Base-by-base conservation (phyloP, 2,888 invertebrate species). In the Sycophila texana region DNA sequence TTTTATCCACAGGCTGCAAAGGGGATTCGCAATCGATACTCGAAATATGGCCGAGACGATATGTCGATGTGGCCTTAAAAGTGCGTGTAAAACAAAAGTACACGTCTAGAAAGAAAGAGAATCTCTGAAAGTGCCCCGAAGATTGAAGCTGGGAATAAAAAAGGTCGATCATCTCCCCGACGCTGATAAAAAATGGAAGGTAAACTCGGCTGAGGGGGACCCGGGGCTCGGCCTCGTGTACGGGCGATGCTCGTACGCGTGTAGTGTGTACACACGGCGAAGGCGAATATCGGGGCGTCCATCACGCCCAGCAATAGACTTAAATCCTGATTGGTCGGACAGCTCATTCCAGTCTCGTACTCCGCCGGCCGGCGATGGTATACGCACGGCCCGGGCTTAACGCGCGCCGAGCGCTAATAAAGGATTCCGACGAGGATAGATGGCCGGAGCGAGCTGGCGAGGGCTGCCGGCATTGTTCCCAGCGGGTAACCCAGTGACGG, bases 381-480 rank as follows among this genome's bases (percentile, higher is more conserved):
- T 63, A 63, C 63, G 63, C 39, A 63, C 63, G 47, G 10, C 47
- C 63, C 39, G 60, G n/a, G 72, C 61, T 49, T 63, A 71, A 75
- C 39, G 47, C 26, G 20, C 18, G 61, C 18, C 81, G 83, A 83
- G 83, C 83, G 82, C 86, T 85, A 90, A 90, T 89, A 89, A 88
- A 89, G 88, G 89, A 89, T 89, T 89, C 87, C 86, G 86, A 88
- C 87, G 87, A 88, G 88, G 89, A 89, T 87, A 86, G 86, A 88
- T 87, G 86, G 80, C 70, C 47, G 18, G 39, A 39, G 39, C 39
- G 39, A 39, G 79, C 70, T 61, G 26, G 74, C 79, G 82, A 77
- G 81, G 83, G 53, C 18, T 16, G 55, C 47, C 71, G 18, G 47
- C 75, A 90, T 90, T 89, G 89, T 90, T 89, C 88, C 87, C 87